phyloP scores from a whole-genome alignment of 53 echinoderm and acorn worm genomes.

The Arbacia lixula region DNA sequence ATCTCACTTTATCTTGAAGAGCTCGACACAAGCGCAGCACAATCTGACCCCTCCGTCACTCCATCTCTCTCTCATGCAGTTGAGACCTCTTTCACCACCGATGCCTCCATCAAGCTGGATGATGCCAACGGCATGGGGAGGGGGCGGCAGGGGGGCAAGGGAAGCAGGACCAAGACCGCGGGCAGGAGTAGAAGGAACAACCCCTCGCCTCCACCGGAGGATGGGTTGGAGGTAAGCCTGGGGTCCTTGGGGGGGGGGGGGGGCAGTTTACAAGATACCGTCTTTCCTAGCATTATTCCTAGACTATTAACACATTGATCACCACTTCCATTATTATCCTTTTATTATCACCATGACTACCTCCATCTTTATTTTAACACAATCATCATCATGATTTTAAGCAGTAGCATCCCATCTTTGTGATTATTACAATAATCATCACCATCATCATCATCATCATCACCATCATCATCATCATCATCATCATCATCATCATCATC shows the following conservation, averaged over 20 bases:
- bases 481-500: conserved; percentile 28
- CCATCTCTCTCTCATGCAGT: conserved; percentile 71
- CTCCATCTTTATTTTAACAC: background rate
- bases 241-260: no score
- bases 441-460: conserved; percentile 16
- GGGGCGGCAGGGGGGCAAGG: conserved; percentile 62
- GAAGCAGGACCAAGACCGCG: conserved; percentile 71
- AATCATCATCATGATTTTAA: background rate
- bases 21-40: conserved; percentile 33
- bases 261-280: no score
- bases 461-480: background rate
- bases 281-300: no score
- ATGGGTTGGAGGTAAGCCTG: conserved; percentile 88
- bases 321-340: no score
- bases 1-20: conserved; percentile 43
- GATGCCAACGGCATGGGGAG: conserved; percentile 83
- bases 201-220: conserved; percentile 96
- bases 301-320: no score
- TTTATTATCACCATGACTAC: background rate
- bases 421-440: background rate
- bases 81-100: conserved; percentile 95
- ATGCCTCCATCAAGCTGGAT: conserved; percentile 90
- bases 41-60: conserved; percentile 45
- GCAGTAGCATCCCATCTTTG: background rate
- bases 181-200: conserved; percentile 91